Evolutionary conservation across 2,888 invertebrate species (phyloP), one percentile per base, ranked within the genome.

Genomic region (Drosophila antonietae): DNA sequence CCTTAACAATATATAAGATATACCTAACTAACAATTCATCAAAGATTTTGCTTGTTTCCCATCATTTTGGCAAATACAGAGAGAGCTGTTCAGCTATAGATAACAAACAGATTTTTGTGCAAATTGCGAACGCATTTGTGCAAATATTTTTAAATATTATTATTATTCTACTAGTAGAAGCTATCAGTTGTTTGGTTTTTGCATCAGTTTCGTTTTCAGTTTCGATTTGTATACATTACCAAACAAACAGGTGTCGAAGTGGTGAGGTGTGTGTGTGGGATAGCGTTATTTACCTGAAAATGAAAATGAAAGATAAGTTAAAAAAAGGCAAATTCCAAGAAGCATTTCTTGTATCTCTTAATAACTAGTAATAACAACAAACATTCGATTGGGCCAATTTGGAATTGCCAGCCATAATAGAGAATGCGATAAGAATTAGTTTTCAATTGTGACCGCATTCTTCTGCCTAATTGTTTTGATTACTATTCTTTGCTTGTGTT

Each of bases 101-200:
- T 2, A 47, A 9, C 31, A 37, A 41, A 51, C 18, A n/a, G 53
- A 56, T 70, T 73, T 66, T 49, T 61, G 7, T 10, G 67, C 43
- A 71, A 52, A 62, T 71, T 55, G 35, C 46, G 53, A 23, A 8
- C 44, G 23, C 77, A 77, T 62, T 70, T 78, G 74, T 78, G 71
- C 56, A 78, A 78, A 74, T 78, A 74, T 71, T 74, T 47, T 78
- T 15, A 44, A 55, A 60, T 43, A 63, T 43, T 58, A 51, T 61
- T 68, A 44, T 51, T 67, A 44, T 47, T 44, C 31, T 12, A 6
- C 28, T 28, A 28, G 28, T 6, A 28, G 28, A 28, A 14, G n/a
- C 31, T 20, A n/a, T 47, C 23, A 23, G 2, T 8, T 55, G 14
- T 46, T 23, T 3, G 7, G 7, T 14, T 23, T 23, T 3, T 23